Conservation (phyloP, 1,140 invertebrate species). For the Sycophaga agraensis region DNA sequence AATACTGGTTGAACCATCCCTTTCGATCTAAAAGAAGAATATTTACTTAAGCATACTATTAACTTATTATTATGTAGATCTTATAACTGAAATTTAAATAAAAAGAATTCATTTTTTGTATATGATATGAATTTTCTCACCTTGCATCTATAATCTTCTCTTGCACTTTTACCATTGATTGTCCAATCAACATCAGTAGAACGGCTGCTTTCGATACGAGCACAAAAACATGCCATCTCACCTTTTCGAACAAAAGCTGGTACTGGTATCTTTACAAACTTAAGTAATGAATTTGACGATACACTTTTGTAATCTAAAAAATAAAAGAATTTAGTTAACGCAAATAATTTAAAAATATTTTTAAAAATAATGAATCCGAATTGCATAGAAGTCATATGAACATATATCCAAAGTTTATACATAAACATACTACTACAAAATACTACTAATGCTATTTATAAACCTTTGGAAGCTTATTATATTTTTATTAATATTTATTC, state of each 20-base stretch:
- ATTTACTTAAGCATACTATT: too few relatives aligned
- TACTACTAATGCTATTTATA: too few relatives aligned
- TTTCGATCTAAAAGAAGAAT: constrained; percentile 50
- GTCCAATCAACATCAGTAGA: constrained; percentile 52
- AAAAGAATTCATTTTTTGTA: too few relatives aligned
- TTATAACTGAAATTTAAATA: too few relatives aligned
- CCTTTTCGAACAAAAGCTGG: constrained; percentile 47
- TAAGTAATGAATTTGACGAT: constrained; percentile 33
- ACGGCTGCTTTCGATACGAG: constrained; percentile 41
- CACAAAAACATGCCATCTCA: constrained; percentile 53
- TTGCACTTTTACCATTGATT: constrained; percentile 50
- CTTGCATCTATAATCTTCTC: constrained; percentile 46
- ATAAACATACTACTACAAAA: too few relatives aligned
- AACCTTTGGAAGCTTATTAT: too few relatives aligned
- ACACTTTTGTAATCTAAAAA: constrained; percentile 41
- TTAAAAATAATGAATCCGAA: too few relatives aligned
- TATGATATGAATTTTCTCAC: constrained; percentile 32
- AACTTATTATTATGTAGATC: too few relatives aligned
- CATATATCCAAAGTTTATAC: too few relatives aligned
- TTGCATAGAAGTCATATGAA: too few relatives aligned
- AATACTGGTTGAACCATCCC: constrained; percentile 56
- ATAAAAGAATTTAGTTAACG: background rate
- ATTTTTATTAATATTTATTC: too few relatives aligned
- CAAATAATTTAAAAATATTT: too few relatives aligned
- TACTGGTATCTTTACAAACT: constrained; percentile 54